These are phyloP conservation scores for Arothron firmamentum DNA, from an alignment of 2,113 vertebrate genomes.

Conservation along the genomic window DNA sequence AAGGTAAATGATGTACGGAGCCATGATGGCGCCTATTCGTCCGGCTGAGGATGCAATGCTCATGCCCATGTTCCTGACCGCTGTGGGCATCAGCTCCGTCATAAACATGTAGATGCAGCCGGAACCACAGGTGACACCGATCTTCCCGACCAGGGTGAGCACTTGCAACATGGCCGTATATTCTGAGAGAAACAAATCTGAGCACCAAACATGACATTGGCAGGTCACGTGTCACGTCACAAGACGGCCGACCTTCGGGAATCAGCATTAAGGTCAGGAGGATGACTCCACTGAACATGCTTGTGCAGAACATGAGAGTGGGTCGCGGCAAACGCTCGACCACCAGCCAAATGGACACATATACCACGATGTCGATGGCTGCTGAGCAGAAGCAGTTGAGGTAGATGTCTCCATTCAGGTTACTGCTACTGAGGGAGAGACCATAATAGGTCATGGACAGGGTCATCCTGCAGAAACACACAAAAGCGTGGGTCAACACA, in stretches of 20 bases:
- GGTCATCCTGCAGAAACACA: slow-evolving; percentile 17
- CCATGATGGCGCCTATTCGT: slow-evolving; percentile 34
- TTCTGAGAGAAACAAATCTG: slow-evolving; percentile 29
- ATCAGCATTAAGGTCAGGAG: slow-evolving; percentile 51
- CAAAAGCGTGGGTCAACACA: background rate
- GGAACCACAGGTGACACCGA: slow-evolving; percentile 36
- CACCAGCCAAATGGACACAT: slow-evolving; percentile 39
- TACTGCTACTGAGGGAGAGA: slow-evolving; percentile 55
- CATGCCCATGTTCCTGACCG: slow-evolving; percentile 62
- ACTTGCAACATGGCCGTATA: slow-evolving; percentile 21
- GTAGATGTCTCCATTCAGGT: slow-evolving; percentile 58
- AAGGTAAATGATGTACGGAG: slow-evolving; percentile 49
- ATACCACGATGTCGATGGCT: slow-evolving; percentile 39
- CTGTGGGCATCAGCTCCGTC: slow-evolving; percentile 57
- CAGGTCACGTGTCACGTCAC: no score
- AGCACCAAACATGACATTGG: no score
- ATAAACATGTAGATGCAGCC: slow-evolving; percentile 33
- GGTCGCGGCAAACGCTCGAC: slow-evolving; percentile 28
- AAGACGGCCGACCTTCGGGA: slow-evolving; percentile 41
- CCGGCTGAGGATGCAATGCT: slow-evolving; percentile 40
- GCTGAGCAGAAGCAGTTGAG: slow-evolving; percentile 63
- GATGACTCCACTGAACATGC: slow-evolving; percentile 43
- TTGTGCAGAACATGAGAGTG: slow-evolving; percentile 22
- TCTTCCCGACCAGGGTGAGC: slow-evolving; percentile 48
- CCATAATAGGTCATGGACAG: slow-evolving; percentile 46